A percentile compares a stretch with the other conserved stretches of the same genome.
These are phyloP conservation scores for Chouioia cunea DNA, from an alignment of 2,888 invertebrate species.

Conservation along the genomic window DNA sequence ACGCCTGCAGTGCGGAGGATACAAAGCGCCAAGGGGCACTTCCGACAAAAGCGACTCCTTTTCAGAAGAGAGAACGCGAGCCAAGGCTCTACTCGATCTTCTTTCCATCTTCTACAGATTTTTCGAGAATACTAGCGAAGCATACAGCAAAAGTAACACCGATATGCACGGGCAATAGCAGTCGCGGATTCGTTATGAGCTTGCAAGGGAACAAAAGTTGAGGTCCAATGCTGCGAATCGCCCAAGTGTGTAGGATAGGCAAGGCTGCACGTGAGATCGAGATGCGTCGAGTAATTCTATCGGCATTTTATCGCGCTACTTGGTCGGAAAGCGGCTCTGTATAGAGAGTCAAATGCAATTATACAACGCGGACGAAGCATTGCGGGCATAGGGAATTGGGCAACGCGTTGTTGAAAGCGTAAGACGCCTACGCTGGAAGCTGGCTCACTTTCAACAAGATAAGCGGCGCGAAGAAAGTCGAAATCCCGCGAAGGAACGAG, in stretches of 20 bases:
- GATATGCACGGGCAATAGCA: constrained; percentile 7
- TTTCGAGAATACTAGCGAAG: constrained; percentile 25
- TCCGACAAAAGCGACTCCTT: constrained; percentile 43
- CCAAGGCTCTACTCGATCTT: constrained; percentile 22
- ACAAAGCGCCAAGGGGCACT: constrained; percentile 43
- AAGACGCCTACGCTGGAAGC: neutral
- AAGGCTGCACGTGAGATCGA: too few species aligned
- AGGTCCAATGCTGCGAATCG: neutral
- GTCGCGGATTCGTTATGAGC: neutral
- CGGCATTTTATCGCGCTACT: too few species aligned
- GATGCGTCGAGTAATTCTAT: too few species aligned
- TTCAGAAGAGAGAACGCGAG: constrained; percentile 25
- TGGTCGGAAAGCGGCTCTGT: too few species aligned
- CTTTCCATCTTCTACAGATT: neutral
- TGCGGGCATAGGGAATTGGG: too few species aligned
- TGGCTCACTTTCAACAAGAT: constrained; percentile 3
- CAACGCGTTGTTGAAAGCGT: too few species aligned
- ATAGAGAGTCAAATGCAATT: neutral
- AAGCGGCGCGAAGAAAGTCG: constrained; percentile 2
- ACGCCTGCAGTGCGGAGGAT: neutral
- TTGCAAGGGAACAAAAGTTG: constrained; percentile 11
- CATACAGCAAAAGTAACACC: constrained; percentile 28
- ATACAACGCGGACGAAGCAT: too few species aligned
- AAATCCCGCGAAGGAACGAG: neutral
- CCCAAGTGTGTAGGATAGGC: too few species aligned